These are phyloP conservation scores for Pagrus major DNA, from an alignment of 2,113 vertebrate genomes.

Conservation along the genomic window DNA sequence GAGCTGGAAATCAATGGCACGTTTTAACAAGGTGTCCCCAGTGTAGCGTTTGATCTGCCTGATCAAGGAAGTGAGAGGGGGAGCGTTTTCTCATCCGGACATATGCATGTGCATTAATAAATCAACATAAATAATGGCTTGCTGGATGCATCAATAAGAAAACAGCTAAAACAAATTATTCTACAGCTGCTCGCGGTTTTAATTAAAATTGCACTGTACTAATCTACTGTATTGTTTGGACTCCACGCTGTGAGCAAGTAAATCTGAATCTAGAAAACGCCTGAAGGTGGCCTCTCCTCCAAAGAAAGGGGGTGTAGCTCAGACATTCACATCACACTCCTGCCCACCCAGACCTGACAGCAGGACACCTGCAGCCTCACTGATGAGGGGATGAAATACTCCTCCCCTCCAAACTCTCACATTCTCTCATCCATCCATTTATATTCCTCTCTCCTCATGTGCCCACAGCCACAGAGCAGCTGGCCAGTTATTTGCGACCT, in stretches of 20 bases:
- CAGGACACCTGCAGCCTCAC: slow-evolving; percentile 76
- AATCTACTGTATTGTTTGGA: slow-evolving; percentile 3
- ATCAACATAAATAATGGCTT: slow-evolving; percentile 16
- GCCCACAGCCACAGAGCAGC: slow-evolving; percentile 71
- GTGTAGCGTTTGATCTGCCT: slow-evolving; percentile 39
- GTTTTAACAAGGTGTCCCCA: slow-evolving; percentile 55
- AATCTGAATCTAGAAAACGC: slow-evolving; percentile 3
- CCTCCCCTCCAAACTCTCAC: slow-evolving; percentile 55
- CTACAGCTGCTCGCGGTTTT: neutral
- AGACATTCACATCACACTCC: slow-evolving; percentile 70
- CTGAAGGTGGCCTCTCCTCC: slow-evolving; percentile 36
- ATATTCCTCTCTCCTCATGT: slow-evolving; percentile 49
- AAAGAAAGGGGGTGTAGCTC: slow-evolving; percentile 40
- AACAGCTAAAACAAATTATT: slow-evolving; percentile 16
- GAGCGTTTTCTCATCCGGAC: slow-evolving; percentile 15
- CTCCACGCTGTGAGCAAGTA: neutral
- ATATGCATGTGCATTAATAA: slow-evolving; percentile 31
- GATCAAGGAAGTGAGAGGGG: slow-evolving; percentile 32
- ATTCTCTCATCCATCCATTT: slow-evolving; percentile 71
- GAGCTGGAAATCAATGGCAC: slow-evolving; percentile 62
- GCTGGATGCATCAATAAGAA: neutral
- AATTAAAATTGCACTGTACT: slow-evolving; percentile 3
- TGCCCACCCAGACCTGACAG: slow-evolving; percentile 70
- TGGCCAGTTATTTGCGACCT: slow-evolving; percentile 80
- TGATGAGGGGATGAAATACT: slow-evolving; percentile 74